Evolutionary conservation across 2,888 invertebrate species (phyloP).

Genomic region (Phymatocera aterrima): DNA sequence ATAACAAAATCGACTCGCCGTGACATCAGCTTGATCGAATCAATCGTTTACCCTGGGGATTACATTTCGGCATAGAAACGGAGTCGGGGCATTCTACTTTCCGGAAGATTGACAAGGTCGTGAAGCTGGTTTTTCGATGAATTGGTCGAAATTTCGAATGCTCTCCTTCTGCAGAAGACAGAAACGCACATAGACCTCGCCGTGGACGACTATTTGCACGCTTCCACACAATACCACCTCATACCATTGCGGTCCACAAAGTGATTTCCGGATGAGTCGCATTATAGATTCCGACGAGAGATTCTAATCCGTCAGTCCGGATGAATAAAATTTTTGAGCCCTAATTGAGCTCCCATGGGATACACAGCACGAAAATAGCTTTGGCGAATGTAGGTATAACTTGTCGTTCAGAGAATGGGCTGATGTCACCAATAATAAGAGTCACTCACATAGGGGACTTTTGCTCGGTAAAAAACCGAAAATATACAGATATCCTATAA

Average conservation of each 20-base stretch:
- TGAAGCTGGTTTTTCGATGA: not conserved
- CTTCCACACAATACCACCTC: not conserved
- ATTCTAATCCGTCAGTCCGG: no score
- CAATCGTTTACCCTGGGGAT: not conserved
- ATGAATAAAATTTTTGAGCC: no score
- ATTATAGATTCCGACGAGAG: no score
- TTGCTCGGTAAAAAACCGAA: not conserved
- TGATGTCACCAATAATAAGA: not conserved
- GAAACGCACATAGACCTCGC: no score
- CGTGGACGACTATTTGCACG: no score
- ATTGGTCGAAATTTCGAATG: not conserved
- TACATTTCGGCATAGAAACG: not conserved
- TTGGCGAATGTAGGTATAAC: no score
- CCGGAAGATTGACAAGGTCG: not conserved
- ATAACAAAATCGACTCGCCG: not conserved
- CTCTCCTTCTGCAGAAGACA: not conserved
- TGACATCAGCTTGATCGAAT: constrained; percentile 17
- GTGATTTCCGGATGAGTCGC: constrained; percentile 7
- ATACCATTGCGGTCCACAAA: not conserved
- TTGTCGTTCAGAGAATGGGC: not conserved
- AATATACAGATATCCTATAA: constrained; percentile 6
- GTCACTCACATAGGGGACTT: not conserved
- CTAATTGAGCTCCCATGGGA: no score
- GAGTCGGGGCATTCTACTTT: not conserved
- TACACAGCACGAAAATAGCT: no score